phyloP scores from a whole-genome alignment of 2,888 invertebrate genomes.

The Rhagophthalmus giganteus region DNA sequence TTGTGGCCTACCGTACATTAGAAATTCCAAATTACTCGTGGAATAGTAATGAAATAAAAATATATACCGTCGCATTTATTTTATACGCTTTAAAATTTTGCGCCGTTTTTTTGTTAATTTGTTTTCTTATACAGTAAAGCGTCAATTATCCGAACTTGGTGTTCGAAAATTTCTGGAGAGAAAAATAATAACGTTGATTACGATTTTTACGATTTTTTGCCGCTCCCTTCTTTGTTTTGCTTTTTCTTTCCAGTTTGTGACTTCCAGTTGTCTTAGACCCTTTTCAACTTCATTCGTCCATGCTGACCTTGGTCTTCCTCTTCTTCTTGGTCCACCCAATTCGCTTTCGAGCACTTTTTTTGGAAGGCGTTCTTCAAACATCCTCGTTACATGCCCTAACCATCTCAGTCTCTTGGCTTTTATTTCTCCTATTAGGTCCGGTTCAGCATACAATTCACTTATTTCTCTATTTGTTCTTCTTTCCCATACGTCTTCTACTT shows the following conservation, averaged over 20 bases:
- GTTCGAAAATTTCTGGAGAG: no score
- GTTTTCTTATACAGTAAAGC: no score
- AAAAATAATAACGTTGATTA: no score
- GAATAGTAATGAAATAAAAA: no score
- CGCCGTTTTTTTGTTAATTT: no score
- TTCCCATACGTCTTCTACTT: neutral
- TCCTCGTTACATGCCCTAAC: neutral
- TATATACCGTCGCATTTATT: no score
- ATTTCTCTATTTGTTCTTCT: constrained; percentile 1
- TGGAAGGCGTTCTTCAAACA: no score
- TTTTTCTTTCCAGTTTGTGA: neutral
- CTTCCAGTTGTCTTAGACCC: neutral
- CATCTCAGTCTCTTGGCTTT: neutral
- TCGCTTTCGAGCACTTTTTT: neutral
- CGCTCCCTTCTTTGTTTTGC: neutral
- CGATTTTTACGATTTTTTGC: constrained; percentile 1
- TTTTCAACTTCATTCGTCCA: neutral
- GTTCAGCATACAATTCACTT: neutral
- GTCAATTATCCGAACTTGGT: no score
- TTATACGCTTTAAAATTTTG: no score
- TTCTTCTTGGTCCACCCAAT: neutral
- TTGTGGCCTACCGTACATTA: no score
- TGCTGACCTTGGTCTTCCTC: constrained; percentile 1
- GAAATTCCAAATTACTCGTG: no score
- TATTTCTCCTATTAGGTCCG: neutral